Conservation (phyloP, 2,113 vertebrate genomes). For the Megalops atlanticus region DNA sequence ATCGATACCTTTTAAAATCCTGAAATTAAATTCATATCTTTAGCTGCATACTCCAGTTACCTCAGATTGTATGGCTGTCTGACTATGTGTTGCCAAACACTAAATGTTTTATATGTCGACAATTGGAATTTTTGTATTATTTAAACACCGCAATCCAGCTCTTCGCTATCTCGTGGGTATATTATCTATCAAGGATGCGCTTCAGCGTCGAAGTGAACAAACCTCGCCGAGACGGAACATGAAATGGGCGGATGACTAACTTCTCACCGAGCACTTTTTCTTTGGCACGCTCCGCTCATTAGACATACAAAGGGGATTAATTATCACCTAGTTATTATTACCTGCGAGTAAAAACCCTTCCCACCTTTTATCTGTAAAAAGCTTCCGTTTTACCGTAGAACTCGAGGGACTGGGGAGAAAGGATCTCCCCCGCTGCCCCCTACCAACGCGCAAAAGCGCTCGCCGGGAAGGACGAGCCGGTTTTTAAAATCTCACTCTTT, state of each 20-base stretch:
- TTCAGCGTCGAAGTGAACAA: constrained; percentile 27
- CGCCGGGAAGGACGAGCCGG: constrained; percentile 26
- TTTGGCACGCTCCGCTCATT: constrained; percentile 45
- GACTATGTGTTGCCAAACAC: constrained; percentile 12
- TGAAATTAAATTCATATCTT: too few species aligned
- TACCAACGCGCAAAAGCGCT: neutral
- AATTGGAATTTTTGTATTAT: constrained; percentile 8
- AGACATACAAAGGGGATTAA: constrained; percentile 74
- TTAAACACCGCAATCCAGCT: constrained; percentile 37
- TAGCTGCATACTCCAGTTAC: too few species aligned
- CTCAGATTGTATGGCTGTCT: constrained; percentile 14
- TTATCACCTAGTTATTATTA: constrained; percentile 76
- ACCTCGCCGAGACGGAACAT: constrained; percentile 29
- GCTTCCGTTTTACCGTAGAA: constrained; percentile 52
- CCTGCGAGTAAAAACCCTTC: constrained; percentile 73
- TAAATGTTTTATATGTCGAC: neutral
- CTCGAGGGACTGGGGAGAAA: constrained; percentile 45
- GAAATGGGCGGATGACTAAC: constrained; percentile 53
- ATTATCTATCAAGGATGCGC: constrained; percentile 59
- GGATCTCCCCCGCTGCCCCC: neutral
- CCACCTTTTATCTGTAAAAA: constrained; percentile 63
- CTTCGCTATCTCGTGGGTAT: constrained; percentile 59
- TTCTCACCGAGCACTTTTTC: constrained; percentile 47
- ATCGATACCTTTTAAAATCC: too few species aligned
- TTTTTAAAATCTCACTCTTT: constrained; percentile 68